Percentiles rank a stretch among this genome's conserved stretches.
These are phyloP conservation scores for Podargus strigoides DNA, from an alignment of 2,797 vertebrate genomes.

Conservation along the genomic window DNA sequence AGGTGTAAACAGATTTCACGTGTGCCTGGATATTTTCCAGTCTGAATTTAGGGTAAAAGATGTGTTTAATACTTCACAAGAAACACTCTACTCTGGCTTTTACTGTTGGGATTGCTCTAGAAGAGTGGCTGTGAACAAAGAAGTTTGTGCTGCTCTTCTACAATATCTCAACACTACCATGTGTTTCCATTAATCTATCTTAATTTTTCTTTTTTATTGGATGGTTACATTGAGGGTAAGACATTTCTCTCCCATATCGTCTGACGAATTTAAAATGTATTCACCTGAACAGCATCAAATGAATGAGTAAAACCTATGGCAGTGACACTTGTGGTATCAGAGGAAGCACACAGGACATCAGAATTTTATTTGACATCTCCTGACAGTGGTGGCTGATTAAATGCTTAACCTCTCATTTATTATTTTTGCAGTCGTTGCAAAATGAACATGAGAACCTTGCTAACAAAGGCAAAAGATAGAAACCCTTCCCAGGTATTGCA, in stretches of 20 bases:
- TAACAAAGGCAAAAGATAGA: background rate
- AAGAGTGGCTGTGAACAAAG: background rate
- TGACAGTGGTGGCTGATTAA: constrained; percentile 20
- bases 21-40: background rate
- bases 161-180: background rate
- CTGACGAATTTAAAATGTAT: background rate
- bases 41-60: background rate
- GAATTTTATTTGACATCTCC: background rate
- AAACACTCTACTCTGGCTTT: background rate
- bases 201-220: background rate
- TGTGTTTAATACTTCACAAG: background rate
- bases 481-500: background rate
- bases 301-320: background rate
- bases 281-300: background rate
- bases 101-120: background rate
- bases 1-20: background rate
- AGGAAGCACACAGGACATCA: background rate
- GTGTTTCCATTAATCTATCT: background rate
- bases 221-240: background rate
- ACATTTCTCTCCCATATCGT: background rate
- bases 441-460: background rate
- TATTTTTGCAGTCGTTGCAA: background rate
- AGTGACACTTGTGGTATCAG: background rate
- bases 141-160: background rate
- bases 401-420: background rate